These are phyloP conservation scores for Regulus satrapa DNA, from an alignment of 2,113 vertebrate genomes.

Conservation along the genomic window DNA sequence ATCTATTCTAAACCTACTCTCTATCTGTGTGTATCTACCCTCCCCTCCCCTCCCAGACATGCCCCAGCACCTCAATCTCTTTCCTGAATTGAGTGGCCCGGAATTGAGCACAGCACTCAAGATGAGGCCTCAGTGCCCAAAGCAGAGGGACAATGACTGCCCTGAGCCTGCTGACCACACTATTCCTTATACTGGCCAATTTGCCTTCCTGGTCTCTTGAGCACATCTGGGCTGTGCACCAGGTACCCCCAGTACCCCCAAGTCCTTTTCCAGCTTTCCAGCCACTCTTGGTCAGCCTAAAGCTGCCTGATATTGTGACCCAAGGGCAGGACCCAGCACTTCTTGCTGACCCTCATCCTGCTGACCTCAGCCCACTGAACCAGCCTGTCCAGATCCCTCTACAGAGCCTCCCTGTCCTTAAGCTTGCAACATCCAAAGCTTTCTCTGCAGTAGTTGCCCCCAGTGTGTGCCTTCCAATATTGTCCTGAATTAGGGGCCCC, in stretches of 20 bases:
- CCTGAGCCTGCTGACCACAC: neutral
- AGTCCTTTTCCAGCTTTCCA: neutral
- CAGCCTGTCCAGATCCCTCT: neutral
- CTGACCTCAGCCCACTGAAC: fast-evolving
- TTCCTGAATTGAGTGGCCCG: neutral
- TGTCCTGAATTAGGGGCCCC: neutral
- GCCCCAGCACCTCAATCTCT: neutral
- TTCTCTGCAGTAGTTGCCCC: neutral
- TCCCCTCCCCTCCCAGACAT: too few species aligned
- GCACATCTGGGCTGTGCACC: neutral
- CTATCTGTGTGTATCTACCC: too few species aligned
- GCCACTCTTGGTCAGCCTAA: neutral
- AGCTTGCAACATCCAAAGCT: neutral
- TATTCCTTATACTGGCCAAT: neutral
- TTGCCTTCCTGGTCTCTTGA: neutral
- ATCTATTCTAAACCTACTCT: neutral
- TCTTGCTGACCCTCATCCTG: neutral
- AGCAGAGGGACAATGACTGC: neutral
- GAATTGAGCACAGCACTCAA: neutral
- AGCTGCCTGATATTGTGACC: neutral
- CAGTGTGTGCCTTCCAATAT: neutral
- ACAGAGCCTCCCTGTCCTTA: neutral
- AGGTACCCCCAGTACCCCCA: too few species aligned
- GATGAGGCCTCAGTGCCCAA: too few species aligned
- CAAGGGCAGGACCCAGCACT: neutral